Percentiles rank a stretch among this genome's conserved stretches.
Conservation (phyloP, 2,113 vertebrate genomes). For the Amblyopsis rosae region DNA sequence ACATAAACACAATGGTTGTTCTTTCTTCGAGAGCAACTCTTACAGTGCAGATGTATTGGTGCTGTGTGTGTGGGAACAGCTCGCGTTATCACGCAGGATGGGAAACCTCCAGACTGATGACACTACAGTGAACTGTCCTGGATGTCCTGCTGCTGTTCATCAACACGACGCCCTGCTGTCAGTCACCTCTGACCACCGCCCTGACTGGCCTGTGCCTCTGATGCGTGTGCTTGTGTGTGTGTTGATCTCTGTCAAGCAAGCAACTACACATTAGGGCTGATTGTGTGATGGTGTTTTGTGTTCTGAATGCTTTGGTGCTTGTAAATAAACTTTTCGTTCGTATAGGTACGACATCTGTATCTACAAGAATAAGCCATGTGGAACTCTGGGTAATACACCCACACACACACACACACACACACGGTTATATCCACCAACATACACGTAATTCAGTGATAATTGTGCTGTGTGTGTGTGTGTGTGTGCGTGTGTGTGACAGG, state of each 20-base stretch:
- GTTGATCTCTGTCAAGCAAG: background rate
- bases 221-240: background rate
- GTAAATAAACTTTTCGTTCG: constrained; percentile 22
- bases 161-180: constrained; percentile 51
- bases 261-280: too few relatives aligned
- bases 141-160: constrained; percentile 74
- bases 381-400: constrained; percentile 86
- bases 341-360: constrained; percentile 98
- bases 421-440: background rate
- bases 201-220: background rate
- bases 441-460: background rate
- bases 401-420: background rate
- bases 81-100: constrained; percentile 59
- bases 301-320: too few relatives aligned
- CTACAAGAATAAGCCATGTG: constrained; percentile 98
- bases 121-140: constrained; percentile 47
- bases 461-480: constrained; percentile 26
- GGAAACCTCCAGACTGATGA: constrained; percentile 61
- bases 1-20: too few relatives aligned
- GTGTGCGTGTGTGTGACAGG: constrained; percentile 71
- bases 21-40: too few relatives aligned
- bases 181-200: constrained; percentile 42
- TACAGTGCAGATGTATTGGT: constrained; percentile 2
- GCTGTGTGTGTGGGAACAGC: constrained; percentile 46
- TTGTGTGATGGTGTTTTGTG: too few relatives aligned